phyloP scores from a whole-genome alignment of 2,888 invertebrate species.

The Endomychus coccineus region DNA sequence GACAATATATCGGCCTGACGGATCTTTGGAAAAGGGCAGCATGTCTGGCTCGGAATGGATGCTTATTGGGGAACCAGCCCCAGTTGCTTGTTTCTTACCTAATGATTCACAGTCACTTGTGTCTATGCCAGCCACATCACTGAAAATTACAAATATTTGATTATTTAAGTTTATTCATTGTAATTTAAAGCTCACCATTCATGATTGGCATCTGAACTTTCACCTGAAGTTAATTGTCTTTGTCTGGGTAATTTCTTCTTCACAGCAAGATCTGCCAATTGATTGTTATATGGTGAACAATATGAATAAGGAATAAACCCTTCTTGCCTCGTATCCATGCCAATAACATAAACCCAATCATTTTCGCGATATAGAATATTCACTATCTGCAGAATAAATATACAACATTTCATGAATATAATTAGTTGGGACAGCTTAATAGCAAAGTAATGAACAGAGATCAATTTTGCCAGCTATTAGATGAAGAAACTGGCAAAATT shows the following conservation, averaged over 20 bases:
- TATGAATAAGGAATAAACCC: constrained; percentile 94
- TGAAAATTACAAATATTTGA: constrained; percentile 3
- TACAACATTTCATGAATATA: no score
- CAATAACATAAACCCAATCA: constrained; percentile 95
- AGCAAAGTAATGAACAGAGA: no score
- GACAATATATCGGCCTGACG: constrained; percentile 85
- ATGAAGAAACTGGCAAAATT: no score
- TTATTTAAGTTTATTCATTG: not conserved
- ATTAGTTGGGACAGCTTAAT: no score
- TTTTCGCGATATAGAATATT: constrained; percentile 91
- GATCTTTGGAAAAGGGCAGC: constrained; percentile 69
- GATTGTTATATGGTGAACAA: constrained; percentile 78
- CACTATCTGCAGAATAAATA: constrained; percentile 56
- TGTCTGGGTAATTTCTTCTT: constrained; percentile 79
- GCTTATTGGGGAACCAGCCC: constrained; percentile 45
- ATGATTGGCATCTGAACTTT: constrained; percentile 52
- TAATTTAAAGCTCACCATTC: constrained; percentile 44
- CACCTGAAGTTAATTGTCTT: constrained; percentile 46
- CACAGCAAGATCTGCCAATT: constrained; percentile 68
- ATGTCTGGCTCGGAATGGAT: constrained; percentile 53
- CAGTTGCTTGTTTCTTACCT: constrained; percentile 48
- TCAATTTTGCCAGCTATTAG: no score
- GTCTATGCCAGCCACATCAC: constrained; percentile 44
- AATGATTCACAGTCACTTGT: constrained; percentile 56
- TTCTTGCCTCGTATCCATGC: constrained; percentile 80